Percentiles rank a stretch among this genome's conserved stretches.
phyloP scores from a whole-genome alignment of 2,113 vertebrate genomes.

The Triplophysa tibetana region DNA sequence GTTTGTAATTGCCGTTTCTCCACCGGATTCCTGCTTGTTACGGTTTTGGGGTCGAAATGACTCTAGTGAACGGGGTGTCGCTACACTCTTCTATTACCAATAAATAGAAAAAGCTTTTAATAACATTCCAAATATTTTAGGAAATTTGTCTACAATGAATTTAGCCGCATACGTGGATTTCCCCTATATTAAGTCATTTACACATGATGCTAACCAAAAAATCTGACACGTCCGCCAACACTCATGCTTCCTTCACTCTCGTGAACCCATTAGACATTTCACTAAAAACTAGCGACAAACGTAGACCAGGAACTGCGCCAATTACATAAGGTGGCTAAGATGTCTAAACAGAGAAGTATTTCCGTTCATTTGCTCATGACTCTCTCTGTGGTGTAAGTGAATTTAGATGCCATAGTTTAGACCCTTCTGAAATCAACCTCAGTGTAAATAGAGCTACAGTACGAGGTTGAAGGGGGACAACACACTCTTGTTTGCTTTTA shows the following conservation, averaged over 20 bases:
- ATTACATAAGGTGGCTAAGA: conserved; percentile 14
- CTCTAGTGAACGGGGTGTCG: conserved; percentile 13
- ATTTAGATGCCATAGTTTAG: conserved; percentile 48
- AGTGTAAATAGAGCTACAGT: conserved; percentile 51
- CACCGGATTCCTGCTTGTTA: conserved; percentile 12
- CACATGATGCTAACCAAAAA: conserved; percentile 28
- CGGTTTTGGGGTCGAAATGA: neutral
- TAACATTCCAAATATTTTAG: conserved; percentile 39
- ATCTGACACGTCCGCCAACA: neutral
- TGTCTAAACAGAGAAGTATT: conserved; percentile 36
- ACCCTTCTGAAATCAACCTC: conserved; percentile 43
- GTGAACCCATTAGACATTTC: conserved; percentile 14
- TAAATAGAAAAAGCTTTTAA: conserved; percentile 1
- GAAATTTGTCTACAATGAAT: conserved; percentile 1
- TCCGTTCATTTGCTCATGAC: conserved; percentile 36
- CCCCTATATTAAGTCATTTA: conserved; percentile 17
- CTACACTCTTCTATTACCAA: conserved; percentile 2
- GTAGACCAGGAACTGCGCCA: neutral
- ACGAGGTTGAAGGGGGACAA: conserved; percentile 43
- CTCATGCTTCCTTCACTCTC: conserved; percentile 8
- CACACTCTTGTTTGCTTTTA: conserved; percentile 40
- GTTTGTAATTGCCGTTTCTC: conserved; percentile 22
- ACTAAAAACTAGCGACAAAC: conserved; percentile 20
- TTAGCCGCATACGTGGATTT: conserved; percentile 10
- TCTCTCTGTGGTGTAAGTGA: conserved; percentile 43